Base-by-base conservation (phyloP, 2,888 invertebrate genomes). In the Pseudanteris insignis region DNA sequence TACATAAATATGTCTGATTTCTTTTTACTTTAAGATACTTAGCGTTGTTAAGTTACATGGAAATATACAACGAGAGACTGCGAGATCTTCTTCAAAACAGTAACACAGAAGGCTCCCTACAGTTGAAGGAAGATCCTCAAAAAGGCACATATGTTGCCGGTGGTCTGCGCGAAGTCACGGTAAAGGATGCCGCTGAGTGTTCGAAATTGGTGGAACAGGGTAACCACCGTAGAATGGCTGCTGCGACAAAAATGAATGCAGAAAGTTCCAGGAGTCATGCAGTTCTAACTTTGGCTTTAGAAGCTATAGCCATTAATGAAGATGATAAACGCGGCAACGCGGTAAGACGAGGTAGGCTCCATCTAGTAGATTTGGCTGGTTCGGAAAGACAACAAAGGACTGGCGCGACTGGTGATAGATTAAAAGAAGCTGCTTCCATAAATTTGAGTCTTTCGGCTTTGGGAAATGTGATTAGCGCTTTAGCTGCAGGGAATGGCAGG, bases 361-460 rank as follows among this genome's bases (percentile, higher is more conserved):
- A 94, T 76, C 81, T 95, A 46, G 94, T 94, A 0, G 94, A 95
- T 81, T 81, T 95, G 69, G 94, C 94, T 1, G 94, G 94, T 3
- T 91, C 91, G 14, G 94, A 95, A 73, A 81, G 94, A 54, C 94
- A 94, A 78, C 85, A 88, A 2, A 92, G 94, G 78, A 85, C 85
- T 70, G 92, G 92, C n/a, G 91, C 94, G 0, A 88, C 89, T 4
- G 94, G 94, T 0, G 91, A 91, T 62, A 82, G 94, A 8, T 81
- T 94, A 15, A 92, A 90, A 72, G 94, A 94, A 80, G 94, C 93
- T 0, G 92, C 92, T 0, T 94, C 93, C 81, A 94, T 94, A 54
- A 94, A 94, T 81, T 79, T 94, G 38, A 92, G 92, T 0, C 81
- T 94, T 15, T 92, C 92, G 7, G 94, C 94, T 0, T 81, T 94